These are phyloP conservation scores for Ceyx melanurus DNA, from an alignment of 2,113 vertebrate species.

Conservation along the genomic window DNA sequence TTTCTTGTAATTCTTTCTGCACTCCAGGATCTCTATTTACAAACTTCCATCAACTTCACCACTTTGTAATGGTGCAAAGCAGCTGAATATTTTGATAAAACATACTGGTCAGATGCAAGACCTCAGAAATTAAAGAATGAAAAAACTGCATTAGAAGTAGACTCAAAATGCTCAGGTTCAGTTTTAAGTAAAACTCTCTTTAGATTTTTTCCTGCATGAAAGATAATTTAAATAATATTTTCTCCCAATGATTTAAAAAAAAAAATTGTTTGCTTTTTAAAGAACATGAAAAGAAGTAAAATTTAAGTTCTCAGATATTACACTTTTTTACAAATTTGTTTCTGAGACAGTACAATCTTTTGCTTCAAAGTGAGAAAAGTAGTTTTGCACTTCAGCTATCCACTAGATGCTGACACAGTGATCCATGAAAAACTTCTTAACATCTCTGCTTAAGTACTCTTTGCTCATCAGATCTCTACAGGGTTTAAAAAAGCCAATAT, in stretches of 20 bases:
- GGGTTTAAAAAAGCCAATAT: not conserved
- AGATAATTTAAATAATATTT: not conserved
- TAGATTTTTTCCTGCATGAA: not conserved
- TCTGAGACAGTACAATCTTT: not conserved
- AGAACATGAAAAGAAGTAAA: not conserved
- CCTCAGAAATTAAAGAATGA: not conserved
- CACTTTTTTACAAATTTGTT: not conserved
- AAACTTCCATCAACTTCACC: not conserved
- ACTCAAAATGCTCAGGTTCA: not conserved
- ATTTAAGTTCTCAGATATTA: not conserved
- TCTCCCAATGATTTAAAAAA: not conserved
- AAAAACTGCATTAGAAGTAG: not conserved
- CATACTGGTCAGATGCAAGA: not conserved
- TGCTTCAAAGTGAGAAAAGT: not conserved
- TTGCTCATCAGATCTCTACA: not conserved
- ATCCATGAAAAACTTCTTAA: not conserved
- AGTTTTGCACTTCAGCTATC: not conserved
- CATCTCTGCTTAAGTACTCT: not conserved
- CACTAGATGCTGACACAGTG: not conserved
- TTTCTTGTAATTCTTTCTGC: not conserved
- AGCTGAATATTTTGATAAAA: not conserved
- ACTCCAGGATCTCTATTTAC: not conserved
- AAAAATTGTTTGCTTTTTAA: not conserved
- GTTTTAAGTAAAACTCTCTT: not conserved
- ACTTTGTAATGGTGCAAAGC: not conserved